A percentile compares a stretch with the other conserved stretches of the same genome.
Evolutionary conservation across 2,797 vertebrate genomes (phyloP).

Genomic region (Kryptolebias ocellatus): DNA sequence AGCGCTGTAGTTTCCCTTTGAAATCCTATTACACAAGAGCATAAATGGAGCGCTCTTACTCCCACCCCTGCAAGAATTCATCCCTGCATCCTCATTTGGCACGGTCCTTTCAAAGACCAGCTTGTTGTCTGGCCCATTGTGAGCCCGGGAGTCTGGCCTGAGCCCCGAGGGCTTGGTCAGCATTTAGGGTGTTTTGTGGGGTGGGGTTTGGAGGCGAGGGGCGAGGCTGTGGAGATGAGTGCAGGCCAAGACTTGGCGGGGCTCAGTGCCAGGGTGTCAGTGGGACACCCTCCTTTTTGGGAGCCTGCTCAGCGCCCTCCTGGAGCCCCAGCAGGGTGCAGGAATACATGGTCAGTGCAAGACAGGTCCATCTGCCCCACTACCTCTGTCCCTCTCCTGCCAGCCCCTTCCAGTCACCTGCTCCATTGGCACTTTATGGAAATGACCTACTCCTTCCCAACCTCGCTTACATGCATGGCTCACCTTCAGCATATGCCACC

Average conservation of each 20-base stretch:
- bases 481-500: constrained; percentile 70
- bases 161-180: constrained; percentile 80
- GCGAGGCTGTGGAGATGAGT: constrained; percentile 63
- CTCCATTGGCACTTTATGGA: constrained; percentile 75
- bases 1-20: background rate
- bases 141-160: constrained; percentile 75
- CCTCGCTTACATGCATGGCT: constrained; percentile 67
- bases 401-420: constrained; percentile 74
- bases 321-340: constrained; percentile 75
- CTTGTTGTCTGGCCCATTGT: constrained; percentile 77
- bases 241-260: constrained; percentile 78
- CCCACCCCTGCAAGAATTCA: constrained; percentile 30
- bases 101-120: constrained; percentile 55
- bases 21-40: constrained; percentile 18
- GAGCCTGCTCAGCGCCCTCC: constrained; percentile 74
- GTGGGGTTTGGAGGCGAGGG: constrained; percentile 40
- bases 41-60: constrained; percentile 15
- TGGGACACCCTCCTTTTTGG: constrained; percentile 78
- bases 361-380: constrained; percentile 86
- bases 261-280: constrained; percentile 80
- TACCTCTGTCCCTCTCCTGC: constrained; percentile 67
- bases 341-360: constrained; percentile 84
- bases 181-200: constrained; percentile 69
- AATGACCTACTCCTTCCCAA: constrained; percentile 76
- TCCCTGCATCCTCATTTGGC: constrained; percentile 58